A percentile compares a stretch with the other conserved stretches of the same genome.
phyloP scores from a whole-genome alignment of 2,113 vertebrate species.

The Embiotoca jacksoni region DNA sequence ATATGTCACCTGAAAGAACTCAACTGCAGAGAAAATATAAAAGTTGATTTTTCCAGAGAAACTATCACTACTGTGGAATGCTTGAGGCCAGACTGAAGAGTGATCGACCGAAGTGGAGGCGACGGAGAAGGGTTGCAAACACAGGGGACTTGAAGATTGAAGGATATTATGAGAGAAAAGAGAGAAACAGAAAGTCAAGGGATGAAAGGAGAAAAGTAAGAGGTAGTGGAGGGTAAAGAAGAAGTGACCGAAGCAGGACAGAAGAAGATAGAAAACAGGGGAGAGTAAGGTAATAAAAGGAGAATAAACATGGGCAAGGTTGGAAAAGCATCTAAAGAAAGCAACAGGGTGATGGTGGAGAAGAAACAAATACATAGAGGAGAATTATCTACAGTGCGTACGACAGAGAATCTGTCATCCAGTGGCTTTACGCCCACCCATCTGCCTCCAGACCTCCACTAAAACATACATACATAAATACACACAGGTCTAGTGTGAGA shows the following conservation, averaged over 20 bases:
- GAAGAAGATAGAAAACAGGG: neutral
- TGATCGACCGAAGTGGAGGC: slow-evolving; percentile 9
- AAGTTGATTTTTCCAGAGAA: slow-evolving; percentile 57
- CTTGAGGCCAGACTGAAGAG: slow-evolving; percentile 36
- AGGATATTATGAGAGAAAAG: slow-evolving; percentile 26
- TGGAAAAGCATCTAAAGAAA: neutral
- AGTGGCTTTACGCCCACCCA: slow-evolving; percentile 45
- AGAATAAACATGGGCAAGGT: slow-evolving; percentile 18
- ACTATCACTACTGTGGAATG: slow-evolving; percentile 23
- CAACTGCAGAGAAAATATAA: slow-evolving; percentile 35
- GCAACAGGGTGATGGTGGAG: neutral
- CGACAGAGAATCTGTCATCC: slow-evolving; percentile 50
- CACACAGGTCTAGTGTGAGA: slow-evolving; percentile 44
- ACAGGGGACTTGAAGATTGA: slow-evolving; percentile 18
- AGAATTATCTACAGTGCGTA: slow-evolving; percentile 26
- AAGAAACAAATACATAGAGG: slow-evolving; percentile 23
- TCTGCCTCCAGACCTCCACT: slow-evolving; percentile 46
- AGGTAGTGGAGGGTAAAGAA: neutral
- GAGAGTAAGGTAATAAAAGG: slow-evolving; percentile 9
- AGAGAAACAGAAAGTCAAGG: slow-evolving; percentile 7
- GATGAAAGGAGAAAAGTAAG: slow-evolving; percentile 21
- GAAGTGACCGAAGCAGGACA: slow-evolving; percentile 10
- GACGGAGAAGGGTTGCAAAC: slow-evolving; percentile 27
- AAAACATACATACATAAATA: slow-evolving; percentile 53
- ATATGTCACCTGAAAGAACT: slow-evolving; percentile 24